Base-by-base conservation (phyloP, 1,140 invertebrate genomes). In the Cherax destructor region DNA sequence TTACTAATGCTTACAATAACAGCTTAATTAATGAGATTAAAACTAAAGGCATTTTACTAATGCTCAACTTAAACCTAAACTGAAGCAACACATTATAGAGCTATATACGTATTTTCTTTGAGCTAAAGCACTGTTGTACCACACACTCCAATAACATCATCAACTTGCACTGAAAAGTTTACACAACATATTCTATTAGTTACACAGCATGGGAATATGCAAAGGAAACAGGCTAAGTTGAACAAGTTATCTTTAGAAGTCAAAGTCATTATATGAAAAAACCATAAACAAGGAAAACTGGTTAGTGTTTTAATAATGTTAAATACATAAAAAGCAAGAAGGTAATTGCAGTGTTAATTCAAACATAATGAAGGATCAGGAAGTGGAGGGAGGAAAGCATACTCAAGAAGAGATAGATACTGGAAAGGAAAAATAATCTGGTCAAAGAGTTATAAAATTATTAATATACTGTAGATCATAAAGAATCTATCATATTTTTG, bases 391-490 rank as follows among this genome's bases (percentile, higher is more conserved):
- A 50, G 77, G 77, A 56, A 16, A 79, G 47, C 50, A 49, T 41
- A 79, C 47, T 79, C 47, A 79, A 47, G 77, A 56, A 56, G 47
- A 49, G 41, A 49, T 7, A 79, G 41, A 50, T 79, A 79, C 77
- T 79, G 77, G 47, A 79, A 79, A 79, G 50, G 77, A 79, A 79
- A 79, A 79, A 56, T 56, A 79, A 50, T 16, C 47, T 50, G 77
- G 50, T 79, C 47, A 79, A 79, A 50, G 47, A n/a, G 65, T 6
- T 11, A 18, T 18, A 18, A 69, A 69, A 69, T 56, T 13, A 56
- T 9, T 56, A 56, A 56, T 9, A 13, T 56, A 56, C 30, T 56
- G 13, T 13, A 56, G 52, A 56, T 56, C 52, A 56, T 56, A 41
- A 41, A 41, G 30, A 41, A 41, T 41, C 30, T 41, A 41, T 41